These are phyloP conservation scores for Drymodes brunneopygia DNA, from an alignment of 2,113 vertebrate genomes.

Conservation along the genomic window DNA sequence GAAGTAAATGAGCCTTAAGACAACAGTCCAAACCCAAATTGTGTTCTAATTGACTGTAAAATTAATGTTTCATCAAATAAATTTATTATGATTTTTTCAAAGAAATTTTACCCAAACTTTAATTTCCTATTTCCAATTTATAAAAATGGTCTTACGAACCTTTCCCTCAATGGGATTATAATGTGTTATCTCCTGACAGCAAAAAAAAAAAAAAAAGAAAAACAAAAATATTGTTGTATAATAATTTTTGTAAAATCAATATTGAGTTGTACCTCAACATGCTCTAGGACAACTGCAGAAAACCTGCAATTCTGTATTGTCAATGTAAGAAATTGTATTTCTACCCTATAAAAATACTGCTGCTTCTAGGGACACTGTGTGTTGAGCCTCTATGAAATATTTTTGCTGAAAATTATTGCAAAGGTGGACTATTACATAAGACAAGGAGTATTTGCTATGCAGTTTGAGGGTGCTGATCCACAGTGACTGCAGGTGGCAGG, in stretches of 20 bases:
- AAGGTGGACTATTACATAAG: neutral
- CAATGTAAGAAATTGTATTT: neutral
- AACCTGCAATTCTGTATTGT: neutral
- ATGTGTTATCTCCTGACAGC: neutral
- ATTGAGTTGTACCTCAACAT: neutral
- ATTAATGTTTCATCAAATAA: neutral
- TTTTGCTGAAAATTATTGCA: neutral
- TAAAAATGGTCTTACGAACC: neutral
- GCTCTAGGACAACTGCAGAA: neutral
- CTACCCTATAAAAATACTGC: neutral
- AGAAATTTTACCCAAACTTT: neutral
- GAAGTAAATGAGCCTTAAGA: neutral
- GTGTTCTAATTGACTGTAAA: neutral
- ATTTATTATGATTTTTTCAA: neutral
- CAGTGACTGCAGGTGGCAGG: neutral
- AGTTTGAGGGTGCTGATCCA: neutral
- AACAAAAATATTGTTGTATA: no score
- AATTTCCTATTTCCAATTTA: neutral
- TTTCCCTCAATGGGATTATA: neutral
- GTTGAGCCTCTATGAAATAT: neutral
- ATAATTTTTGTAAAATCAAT: no score
- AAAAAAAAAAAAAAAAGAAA: rapidly evolving
- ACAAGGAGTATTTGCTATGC: neutral
- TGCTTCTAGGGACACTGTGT: neutral
- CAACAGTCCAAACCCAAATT: neutral